Base-by-base conservation (phyloP, 2,113 vertebrate species). In the Brachyhypopomus gauderio region DNA sequence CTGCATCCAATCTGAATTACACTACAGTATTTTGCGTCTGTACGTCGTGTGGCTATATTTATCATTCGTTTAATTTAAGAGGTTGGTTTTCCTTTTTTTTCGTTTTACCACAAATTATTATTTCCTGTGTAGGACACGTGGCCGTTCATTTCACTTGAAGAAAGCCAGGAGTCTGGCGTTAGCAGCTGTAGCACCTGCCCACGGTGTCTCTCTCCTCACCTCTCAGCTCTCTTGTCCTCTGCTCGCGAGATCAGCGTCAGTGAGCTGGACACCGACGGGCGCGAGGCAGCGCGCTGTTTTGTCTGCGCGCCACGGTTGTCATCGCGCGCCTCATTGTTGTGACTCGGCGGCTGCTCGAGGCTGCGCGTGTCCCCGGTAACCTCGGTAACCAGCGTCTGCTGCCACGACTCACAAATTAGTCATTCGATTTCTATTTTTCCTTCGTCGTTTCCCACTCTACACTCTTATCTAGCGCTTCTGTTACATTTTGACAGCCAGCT, bases 311-410 rank as follows among this genome's bases (percentile, higher is more conserved):
- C 23, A 19, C 56, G 14, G 59, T 76, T 80, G 38, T 60, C 63
- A 63, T 77, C 77, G 45, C 84, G 36, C 22, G n/a, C 11, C 73
- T 80, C 23, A 2, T 64, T 83, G 74, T 85, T 80, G 71, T 83
- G 81, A 77, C 73, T 83, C 62, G 17, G 34, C 20, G 69, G 9
- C 48, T 7, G 3, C 17, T 41, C 45, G 14, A 58, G 7, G 56
- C 5, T 60, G 20, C 8, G n/a, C 45, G 60, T 77, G 84, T 73
- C 84, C 81, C 80, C 48, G 36, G 23, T 59, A 70, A 66, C 58
- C 72, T 34, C 36, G 72, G 34, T 38, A 27, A 17, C 27, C 2
- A 16, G 75, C 38, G 45, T 36, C 22, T 36, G 63, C n/a, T 82
- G 25, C 59, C 59, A 45, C 12, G 25, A 7, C 45, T 7, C 70